Percentiles rank a stretch among this genome's conserved stretches.
Conservation (phyloP, 2,797 vertebrate genomes). For the Oceanodroma leucorhoa region DNA sequence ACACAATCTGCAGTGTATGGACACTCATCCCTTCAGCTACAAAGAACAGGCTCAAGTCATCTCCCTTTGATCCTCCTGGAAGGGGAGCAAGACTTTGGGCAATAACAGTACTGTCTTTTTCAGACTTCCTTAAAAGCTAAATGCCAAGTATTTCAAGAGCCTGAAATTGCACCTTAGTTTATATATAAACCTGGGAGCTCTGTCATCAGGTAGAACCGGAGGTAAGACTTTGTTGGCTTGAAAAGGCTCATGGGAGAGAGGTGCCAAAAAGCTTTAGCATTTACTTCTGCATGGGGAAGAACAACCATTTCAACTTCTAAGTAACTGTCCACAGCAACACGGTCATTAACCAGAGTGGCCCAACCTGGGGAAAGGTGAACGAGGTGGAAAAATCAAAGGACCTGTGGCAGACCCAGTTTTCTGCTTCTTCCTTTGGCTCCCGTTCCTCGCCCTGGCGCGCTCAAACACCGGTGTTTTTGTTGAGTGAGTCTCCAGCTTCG, state of each 20-base stretch:
- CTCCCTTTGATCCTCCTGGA: neutral
- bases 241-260: neutral
- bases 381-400: neutral
- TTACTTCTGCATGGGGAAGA: neutral
- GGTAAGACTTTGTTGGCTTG: neutral
- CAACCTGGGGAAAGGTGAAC: neutral
- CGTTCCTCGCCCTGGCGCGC: neutral
- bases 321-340: neutral
- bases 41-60: neutral
- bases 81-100: neutral
- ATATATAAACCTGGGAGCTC: neutral
- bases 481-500: conserved; percentile 1
- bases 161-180: neutral
- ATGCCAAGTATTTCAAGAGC: conserved; percentile 1
- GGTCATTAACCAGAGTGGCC: neutral
- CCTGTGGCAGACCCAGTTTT: neutral
- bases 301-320: neutral
- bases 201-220: neutral
- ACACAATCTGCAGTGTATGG: accelerated
- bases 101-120: neutral
- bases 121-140: conserved; percentile 6
- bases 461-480: neutral
- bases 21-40: neutral
- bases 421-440: neutral
- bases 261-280: neutral